Conservation (phyloP, 2,888 invertebrate genomes). For the Thymelicus lineola region DNA sequence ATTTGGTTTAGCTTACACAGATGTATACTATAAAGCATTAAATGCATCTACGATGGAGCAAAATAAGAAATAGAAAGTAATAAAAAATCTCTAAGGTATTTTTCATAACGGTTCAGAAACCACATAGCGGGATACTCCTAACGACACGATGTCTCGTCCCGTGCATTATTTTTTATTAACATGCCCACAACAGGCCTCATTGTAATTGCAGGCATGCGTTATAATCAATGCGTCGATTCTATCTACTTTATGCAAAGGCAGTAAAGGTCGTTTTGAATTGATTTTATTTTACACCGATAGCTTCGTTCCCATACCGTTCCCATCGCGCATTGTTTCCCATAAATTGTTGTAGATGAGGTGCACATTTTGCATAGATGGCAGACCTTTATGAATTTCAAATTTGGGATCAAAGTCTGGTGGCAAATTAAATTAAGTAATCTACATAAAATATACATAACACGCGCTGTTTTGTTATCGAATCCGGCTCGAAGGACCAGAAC, state of each 20-base stretch:
- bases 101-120: conserved; percentile 21
- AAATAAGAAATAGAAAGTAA: neutral
- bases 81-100: neutral
- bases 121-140: conserved; percentile 10
- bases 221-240: conserved; percentile 23
- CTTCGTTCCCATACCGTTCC: conserved; percentile 25
- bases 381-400: conserved; percentile 34
- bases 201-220: conserved; percentile 33
- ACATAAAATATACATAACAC: conserved; percentile 22
- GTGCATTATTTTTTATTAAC: conserved; percentile 30
- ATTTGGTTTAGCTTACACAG: neutral
- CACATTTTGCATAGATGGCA: conserved; percentile 33
- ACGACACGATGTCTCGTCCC: conserved; percentile 19
- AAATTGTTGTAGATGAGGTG: conserved; percentile 34
- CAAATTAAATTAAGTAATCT: conserved; percentile 35
- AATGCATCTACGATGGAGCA: neutral
- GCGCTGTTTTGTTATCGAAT: conserved; percentile 13
- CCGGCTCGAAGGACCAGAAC: conserved; percentile 9
- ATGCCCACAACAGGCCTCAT: conserved; percentile 30
- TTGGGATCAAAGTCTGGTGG: conserved; percentile 22
- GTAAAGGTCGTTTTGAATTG: conserved; percentile 31
- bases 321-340: conserved; percentile 35
- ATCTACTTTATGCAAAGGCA: conserved; percentile 33
- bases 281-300: conserved; percentile 19
- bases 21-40: neutral